Base-by-base conservation (phyloP, 2,888 invertebrate species). In the Pyralis farinalis region DNA sequence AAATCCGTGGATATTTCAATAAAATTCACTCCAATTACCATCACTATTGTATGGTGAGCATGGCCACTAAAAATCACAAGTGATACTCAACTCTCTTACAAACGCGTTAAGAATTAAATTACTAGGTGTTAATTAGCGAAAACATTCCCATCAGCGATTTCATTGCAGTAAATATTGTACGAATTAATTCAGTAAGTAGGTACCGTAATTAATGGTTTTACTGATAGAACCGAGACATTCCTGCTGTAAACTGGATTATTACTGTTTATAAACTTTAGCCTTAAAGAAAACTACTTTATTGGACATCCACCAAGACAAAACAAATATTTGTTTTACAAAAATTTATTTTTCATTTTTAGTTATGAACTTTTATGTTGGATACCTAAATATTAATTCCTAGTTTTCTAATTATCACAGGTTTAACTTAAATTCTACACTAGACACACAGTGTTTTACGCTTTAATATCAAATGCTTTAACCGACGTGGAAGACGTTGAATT, bases 401-500 rank as follows among this genome's bases (percentile, higher is more conserved):
- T 27, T 12, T 8, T 27, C 27, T 22, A 35, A 27, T 35, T 71
- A 80, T 81, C 81, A 83, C 82, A 82, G 81, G 58, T 53, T 54
- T 46, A 63, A 65, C 80, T 81, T 82, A 82, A 69, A 68, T 71
- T 56, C 77, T 78, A 80, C 54, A 52, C 61, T 64, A 70, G 37
- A 49, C 61, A 74, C 25, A 5, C 48, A 62, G 67, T 75, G 69
- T 51, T 64, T 64, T 55, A 48, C 54, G 58, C 55, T 50, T 56
- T 64, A 60, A 61, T 70, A 64, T 42, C 74, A 80, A 80, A 78
- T 77, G 78, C 77, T 69, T 62, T 58, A 42, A 54, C 73, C 69
- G 73, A 72, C 68, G 75, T 68, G 81, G 78, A 81, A 83, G 76
- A 85, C 77, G 65, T 69, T 69, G 63, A 75, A 65, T 75, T 61